These are phyloP conservation scores for Abrostola tripartita DNA, from an alignment of 2,888 invertebrate species.

Conservation along the genomic window DNA sequence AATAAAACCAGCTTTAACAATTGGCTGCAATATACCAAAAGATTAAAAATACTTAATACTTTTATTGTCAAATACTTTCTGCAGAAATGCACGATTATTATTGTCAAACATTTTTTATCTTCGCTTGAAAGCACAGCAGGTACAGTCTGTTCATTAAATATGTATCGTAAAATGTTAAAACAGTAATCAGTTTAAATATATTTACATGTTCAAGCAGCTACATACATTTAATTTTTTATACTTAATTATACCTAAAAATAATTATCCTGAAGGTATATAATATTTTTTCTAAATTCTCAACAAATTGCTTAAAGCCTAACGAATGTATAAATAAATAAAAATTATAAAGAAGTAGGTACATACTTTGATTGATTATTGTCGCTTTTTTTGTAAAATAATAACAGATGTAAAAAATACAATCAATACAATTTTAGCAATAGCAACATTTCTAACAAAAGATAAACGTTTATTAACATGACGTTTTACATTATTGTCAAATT, in stretches of 20 bases:
- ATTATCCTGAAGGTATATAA: slow-evolving; percentile 1
- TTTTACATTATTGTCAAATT: slow-evolving; percentile 44
- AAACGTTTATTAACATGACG: slow-evolving; percentile 26
- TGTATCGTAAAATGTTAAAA: background rate
- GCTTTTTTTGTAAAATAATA: slow-evolving; percentile 15
- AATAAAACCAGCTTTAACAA: no score
- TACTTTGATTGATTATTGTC: slow-evolving; percentile 41
- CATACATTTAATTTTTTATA: background rate
- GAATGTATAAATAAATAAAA: slow-evolving; percentile 37
- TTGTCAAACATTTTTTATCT: background rate
- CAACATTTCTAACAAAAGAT: slow-evolving; percentile 30
- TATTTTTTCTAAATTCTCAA: slow-evolving; percentile 6
- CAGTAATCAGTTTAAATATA: background rate
- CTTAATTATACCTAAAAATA: background rate
- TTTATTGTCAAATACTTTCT: no score
- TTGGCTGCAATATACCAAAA: no score
- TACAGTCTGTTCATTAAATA: background rate
- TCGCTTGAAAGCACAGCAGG: background rate
- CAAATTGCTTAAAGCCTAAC: slow-evolving; percentile 32
- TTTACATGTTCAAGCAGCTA: background rate
- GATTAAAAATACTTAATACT: no score
- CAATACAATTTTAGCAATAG: slow-evolving; percentile 39
- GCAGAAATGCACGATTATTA: background rate
- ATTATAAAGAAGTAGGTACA: no score
- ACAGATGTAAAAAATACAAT: slow-evolving; percentile 45